These are phyloP conservation scores for Lamproptera curius DNA, from an alignment of 2,888 invertebrate genomes.

Conservation along the genomic window DNA sequence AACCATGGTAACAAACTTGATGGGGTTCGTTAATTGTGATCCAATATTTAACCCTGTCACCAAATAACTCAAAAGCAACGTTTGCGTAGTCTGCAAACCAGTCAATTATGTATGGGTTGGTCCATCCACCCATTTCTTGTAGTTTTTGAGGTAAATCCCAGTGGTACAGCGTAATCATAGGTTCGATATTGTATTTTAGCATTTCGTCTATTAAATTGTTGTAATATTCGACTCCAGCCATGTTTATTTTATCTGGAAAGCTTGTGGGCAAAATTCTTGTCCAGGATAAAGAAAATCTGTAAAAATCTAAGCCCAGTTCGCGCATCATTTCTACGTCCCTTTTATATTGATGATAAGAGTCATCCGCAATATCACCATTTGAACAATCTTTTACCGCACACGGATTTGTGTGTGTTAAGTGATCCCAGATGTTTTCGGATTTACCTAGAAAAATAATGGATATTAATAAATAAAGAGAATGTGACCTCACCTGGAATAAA, in stretches of 20 bases:
- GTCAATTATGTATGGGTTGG: constrained; percentile 48
- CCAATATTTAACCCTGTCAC: constrained; percentile 52
- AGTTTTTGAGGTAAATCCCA: constrained; percentile 56
- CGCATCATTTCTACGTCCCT: constrained; percentile 31
- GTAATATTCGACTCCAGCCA: constrained; percentile 23
- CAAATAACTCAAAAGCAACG: constrained; percentile 49
- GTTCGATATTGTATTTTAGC: constrained; percentile 67
- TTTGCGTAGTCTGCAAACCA: constrained; percentile 61
- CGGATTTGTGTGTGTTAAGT: constrained; percentile 59
- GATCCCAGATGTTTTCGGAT: constrained; percentile 80
- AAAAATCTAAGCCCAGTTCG: constrained; percentile 41
- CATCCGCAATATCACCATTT: constrained; percentile 79
- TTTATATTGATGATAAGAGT: constrained; percentile 52
- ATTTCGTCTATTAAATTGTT: constrained; percentile 63
- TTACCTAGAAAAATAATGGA: constrained; percentile 50
- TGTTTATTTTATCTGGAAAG: constrained; percentile 72
- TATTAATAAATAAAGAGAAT: not conserved
- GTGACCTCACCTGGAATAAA: not conserved
- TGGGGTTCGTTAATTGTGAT: constrained; percentile 59
- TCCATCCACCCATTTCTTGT: constrained; percentile 49
- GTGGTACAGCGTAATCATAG: constrained; percentile 65
- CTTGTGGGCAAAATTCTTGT: constrained; percentile 74
- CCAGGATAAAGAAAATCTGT: constrained; percentile 82
- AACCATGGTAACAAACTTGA: constrained; percentile 48
- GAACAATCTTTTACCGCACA: constrained; percentile 68